Evolutionary conservation across 2,113 vertebrate species (phyloP).

Genomic region (Melanotaenia duboulayi): DNA sequence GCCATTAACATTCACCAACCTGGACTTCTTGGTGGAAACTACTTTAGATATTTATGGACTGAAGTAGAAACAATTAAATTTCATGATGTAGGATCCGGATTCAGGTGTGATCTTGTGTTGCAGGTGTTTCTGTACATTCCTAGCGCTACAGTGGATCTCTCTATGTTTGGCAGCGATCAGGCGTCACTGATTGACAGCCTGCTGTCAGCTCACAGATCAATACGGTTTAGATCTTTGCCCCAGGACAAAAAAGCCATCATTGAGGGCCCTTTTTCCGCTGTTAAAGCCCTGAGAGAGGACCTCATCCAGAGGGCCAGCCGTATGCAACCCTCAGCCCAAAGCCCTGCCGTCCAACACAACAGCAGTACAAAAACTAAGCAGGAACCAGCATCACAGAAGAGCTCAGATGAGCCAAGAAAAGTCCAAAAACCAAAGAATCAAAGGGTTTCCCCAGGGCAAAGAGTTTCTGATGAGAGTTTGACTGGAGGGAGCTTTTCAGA

Average conservation of each 20-base stretch:
- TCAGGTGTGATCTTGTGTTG: neutral
- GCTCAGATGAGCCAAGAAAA: conserved; percentile 15
- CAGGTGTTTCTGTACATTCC: conserved; percentile 61
- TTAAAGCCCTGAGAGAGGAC: conserved; percentile 52
- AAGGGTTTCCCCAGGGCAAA: conserved; percentile 12
- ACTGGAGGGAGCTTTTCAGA: neutral
- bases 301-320: conserved; percentile 25
- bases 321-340: conserved; percentile 23
- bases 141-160: conserved; percentile 51
- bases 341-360: neutral
- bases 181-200: conserved; percentile 21
- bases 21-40: no score
- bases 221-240: conserved; percentile 27
- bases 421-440: conserved; percentile 24
- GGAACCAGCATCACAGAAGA: conserved; percentile 2
- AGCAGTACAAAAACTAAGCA: conserved; percentile 16
- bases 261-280: conserved; percentile 61
- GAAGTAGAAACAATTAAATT: no score
- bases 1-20: no score
- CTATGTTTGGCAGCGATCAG: conserved; percentile 14
- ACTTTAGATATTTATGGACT: no score
- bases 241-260: neutral
- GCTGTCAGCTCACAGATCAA: conserved; percentile 47
- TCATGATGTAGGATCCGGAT: neutral
- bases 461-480: neutral